Evolutionary conservation across 92 coral and sea anemone genomes (phyloP), one percentile per base, ranked within the genome.

Genomic region (Zoanthus sansibaricus): DNA sequence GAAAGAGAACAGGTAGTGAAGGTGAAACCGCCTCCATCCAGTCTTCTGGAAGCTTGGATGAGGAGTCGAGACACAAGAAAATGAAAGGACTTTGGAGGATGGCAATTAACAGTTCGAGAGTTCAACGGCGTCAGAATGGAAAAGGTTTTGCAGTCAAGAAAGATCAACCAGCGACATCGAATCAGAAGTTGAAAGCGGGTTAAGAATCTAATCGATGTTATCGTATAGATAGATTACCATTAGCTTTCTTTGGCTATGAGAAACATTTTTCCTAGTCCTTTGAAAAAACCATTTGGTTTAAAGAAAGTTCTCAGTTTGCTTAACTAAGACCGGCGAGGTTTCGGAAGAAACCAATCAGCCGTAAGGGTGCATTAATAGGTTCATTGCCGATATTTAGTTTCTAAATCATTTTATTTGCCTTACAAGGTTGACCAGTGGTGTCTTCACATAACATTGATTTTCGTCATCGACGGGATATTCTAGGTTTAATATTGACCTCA

Each of bases 1-100:
- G 79, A 17, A 94, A 87, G 84, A 6, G 25, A 31, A 9, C 85
- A 46, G 4, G 45, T 13, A 87, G 72, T 48, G 90, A 89, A 56
- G 98, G 93, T 33, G 98, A 94, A 9, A 70, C 87, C 15, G 95
- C 91, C 15, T 71, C 89, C 3, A 20, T 46, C 12, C 55, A 49
- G 1, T 85, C 89, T 7, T 82, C 71, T 52, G 87, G 86, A 44
- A 88, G 87, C 71, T 75, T 83, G 56, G 95, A 94, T 51, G 98
- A 94, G 6, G 98, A 94, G 7, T 82, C 82, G 46, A 88, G 93
- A 7, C 88, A 87, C 73, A 91, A 88, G 77, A 94, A 91, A 69
- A 62, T 93, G 48, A 93, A 88, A 80, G 88, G 98, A 90, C 86
- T 93, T 78, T 94, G 98, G 98, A 91, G 89, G 78, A 89, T 92